Evolutionary conservation across 2,797 vertebrate species (phyloP).

Genomic region (Poecilia gillii): DNA sequence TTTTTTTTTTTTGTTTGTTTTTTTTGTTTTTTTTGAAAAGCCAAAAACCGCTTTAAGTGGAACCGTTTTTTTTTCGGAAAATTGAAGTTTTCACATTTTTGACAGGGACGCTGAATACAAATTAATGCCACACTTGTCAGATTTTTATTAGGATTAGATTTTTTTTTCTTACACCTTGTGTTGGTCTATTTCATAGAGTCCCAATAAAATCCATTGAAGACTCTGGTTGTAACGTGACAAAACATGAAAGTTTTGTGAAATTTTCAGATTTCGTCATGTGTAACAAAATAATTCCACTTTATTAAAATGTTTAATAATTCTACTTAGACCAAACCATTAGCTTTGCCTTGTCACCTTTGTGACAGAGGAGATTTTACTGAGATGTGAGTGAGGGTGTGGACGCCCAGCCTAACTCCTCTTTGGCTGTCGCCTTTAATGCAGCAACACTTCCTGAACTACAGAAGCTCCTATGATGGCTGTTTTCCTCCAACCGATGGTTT

Average conservation of each 20-base stretch:
- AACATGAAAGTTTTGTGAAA: neutral
- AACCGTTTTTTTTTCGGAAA: too few relatives aligned
- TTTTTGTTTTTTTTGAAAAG: too few relatives aligned
- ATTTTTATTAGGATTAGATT: neutral
- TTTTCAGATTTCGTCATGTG: neutral
- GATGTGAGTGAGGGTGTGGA: constrained; percentile 20
- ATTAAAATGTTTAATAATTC: neutral
- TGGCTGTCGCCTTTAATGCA: constrained; percentile 36
- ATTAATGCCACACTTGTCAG: neutral
- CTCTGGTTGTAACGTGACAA: neutral
- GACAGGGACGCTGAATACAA: neutral
- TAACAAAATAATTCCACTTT: neutral
- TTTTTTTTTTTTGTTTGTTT: too few relatives aligned
- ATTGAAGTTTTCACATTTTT: too few relatives aligned
- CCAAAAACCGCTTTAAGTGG: too few relatives aligned
- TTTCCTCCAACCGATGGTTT: constrained; percentile 38
- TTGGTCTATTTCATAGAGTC: neutral
- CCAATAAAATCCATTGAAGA: neutral
- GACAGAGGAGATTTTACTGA: constrained; percentile 12
- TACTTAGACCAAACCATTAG: neutral
- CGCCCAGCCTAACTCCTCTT: constrained; percentile 20
- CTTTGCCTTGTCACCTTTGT: constrained; percentile 8
- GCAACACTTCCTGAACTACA: constrained; percentile 36
- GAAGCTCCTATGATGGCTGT: constrained; percentile 18
- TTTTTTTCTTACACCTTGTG: neutral